Conservation (phyloP, 2,113 vertebrate genomes). For the Semicossyphus pulcher region DNA sequence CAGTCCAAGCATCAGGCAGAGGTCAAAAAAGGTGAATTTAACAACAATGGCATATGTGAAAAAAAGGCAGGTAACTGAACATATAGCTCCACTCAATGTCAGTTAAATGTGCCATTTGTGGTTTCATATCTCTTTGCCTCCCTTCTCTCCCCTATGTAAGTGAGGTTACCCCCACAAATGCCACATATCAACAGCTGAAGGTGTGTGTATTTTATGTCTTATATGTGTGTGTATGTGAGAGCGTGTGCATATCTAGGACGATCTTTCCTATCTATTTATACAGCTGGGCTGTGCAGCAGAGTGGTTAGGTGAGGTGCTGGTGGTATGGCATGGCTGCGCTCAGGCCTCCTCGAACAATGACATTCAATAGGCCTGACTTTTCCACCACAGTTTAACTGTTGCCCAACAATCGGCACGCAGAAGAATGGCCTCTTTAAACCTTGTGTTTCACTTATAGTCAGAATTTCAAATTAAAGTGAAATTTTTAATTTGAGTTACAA, state of each 20-base stretch:
- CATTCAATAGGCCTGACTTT: constrained; percentile 53
- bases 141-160: constrained; percentile 45
- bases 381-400: constrained; percentile 80
- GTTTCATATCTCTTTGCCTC: constrained; percentile 73
- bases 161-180: constrained; percentile 65
- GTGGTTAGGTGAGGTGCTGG: constrained; percentile 73
- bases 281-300: constrained; percentile 67
- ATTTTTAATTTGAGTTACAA: not conserved
- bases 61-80: constrained; percentile 45
- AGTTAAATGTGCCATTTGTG: constrained; percentile 72
- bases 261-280: constrained; percentile 82
- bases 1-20: constrained; percentile 38
- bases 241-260: constrained; percentile 59
- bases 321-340: constrained; percentile 36
- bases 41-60: constrained; percentile 27
- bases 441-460: not conserved
- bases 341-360: constrained; percentile 51
- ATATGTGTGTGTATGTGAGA: constrained; percentile 36
- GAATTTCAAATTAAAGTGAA: not conserved
- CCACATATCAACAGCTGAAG: constrained; percentile 66
- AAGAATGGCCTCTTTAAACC: not conserved
- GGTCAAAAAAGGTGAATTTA: constrained; percentile 41
- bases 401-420: constrained; percentile 27
- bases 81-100: constrained; percentile 39
- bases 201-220: constrained; percentile 35